Evolutionary conservation across 1,140 invertebrate genomes (phyloP), one percentile per base, ranked within the genome.

Genomic region (Dryas iulia): DNA sequence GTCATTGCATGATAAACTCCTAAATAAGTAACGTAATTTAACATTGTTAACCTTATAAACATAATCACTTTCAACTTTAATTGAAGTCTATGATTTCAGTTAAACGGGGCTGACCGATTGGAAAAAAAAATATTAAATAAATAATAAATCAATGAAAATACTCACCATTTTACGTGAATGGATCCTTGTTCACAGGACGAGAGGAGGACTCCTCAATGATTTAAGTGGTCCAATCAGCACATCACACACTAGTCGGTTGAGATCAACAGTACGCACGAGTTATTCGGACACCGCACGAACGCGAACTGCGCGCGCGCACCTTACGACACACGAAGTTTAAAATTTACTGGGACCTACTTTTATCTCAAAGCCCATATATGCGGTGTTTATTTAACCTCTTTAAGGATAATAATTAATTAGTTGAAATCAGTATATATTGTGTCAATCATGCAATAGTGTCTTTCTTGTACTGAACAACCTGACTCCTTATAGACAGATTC

Each of bases 171-270:
- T 79, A 78, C 58, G 66, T 69, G 67, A 72, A 69, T 72, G 39
- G 60, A 69, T 70, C 67, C 63, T 60, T 56, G 60, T 60, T 76
- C 76, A 72, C 83, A 78, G 81, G 73, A 80, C 73, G 67, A 73
- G 73, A 81, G 69, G 76, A 76, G 66, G 72, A 74, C 72, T 63
- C 66, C 72, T 71, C 77, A 86, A 87, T 82, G 72, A 81, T 79
- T 77, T 83, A 89, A 86, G 80, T 84, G 85, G 81, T 77, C 77
- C 79, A 87, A 87, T 84, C 72, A 85, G 75, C 74, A 73, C 83
- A 81, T 83, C 78, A 82, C 83, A 79, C 76, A 66, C 72, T 61
- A 53, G 54, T 31, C 66, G 24, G 68, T 31, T 65, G 25, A 26
- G 24, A 69, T 59, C n/a, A 60, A 53, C 66, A 25, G 25, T 53